Evolutionary conservation across 2,797 vertebrate species (phyloP), one percentile per base, ranked within the genome.

Genomic region (Dryobates pubescens): DNA sequence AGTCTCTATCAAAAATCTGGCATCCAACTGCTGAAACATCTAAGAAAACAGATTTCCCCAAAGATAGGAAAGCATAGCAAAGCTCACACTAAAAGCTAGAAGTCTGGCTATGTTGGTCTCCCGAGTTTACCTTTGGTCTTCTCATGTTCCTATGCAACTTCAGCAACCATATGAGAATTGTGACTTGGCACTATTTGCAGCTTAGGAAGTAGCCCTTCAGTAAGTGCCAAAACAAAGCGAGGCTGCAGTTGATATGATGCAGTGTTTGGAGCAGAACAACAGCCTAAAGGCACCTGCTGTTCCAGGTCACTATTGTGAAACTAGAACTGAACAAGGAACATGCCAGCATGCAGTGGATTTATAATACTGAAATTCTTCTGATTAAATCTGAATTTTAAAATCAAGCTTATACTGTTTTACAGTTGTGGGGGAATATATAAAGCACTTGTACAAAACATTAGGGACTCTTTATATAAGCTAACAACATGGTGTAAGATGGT

Each of bases 331-430:
- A 22, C 32, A 38, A 41, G 29, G 23, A 79, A 29, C 18, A 24
- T 0, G 5, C 4, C 49, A 64, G 12, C 8, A 32, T 2, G 14
- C 6, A 47, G 38, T 2, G 38, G 2, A 56, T 63, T 16, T 36
- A 24, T 10, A 9, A 5, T 30, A 27, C 8, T n/a, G 61, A 64
- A 41, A 41, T 63, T 51, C 23, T 73, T 51, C 47, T 58, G 32
- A 24, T 11, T 16, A 49, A 65, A 59, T 11, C 6, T 54, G 23
- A 64, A 79, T 38, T 75, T 69, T n/a, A 57, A 79, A 89, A 70
- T 61, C 13, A 61, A 34, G 4, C n/a, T 75, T 29, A 67, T 34
- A 22, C 53, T 47, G 8, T 73, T 72, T 74, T 51, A 41, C 7
- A 69, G 7, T 9, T 34, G 22, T 6, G 8, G 7, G 1, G 3